A percentile compares a stretch with the other conserved stretches of the same genome.
These are phyloP conservation scores for Tylochromis polylepis DNA, from an alignment of 2,113 vertebrate species.

Conservation along the genomic window DNA sequence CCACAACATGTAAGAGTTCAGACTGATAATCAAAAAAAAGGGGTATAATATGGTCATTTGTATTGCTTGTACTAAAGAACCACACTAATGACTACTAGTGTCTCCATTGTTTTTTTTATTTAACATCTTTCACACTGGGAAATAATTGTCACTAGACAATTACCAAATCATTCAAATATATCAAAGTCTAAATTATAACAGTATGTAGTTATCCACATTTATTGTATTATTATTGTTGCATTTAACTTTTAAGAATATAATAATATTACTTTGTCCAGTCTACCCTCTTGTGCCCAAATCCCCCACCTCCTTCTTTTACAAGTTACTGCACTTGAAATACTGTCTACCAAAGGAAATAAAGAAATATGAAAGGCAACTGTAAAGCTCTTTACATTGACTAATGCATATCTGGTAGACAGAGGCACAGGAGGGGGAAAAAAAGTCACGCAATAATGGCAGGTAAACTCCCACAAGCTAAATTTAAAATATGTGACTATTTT, in stretches of 20 bases:
- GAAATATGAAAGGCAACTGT: not conserved
- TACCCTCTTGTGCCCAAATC: not conserved
- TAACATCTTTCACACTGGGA: not conserved
- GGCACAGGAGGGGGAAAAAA: not conserved
- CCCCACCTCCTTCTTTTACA: not conserved
- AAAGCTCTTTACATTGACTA: not conserved
- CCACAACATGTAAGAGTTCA: not conserved
- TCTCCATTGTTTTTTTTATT: no score
- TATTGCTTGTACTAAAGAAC: no score
- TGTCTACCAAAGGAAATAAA: not conserved
- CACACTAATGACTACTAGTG: not conserved
- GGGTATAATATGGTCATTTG: not conserved
- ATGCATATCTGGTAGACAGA: not conserved
- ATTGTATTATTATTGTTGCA: not conserved
- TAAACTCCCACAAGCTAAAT: not conserved
- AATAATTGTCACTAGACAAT: not conserved
- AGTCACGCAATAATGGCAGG: not conserved
- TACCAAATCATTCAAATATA: not conserved
- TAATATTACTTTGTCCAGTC: not conserved
- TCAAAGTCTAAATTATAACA: not conserved
- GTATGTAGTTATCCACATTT: not conserved
- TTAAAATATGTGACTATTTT: not conserved
- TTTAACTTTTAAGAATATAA: not conserved
- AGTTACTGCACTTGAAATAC: not conserved
- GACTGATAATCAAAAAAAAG: not conserved